Base-by-base conservation (phyloP, 2,113 vertebrate species). In the Pygoscelis adeliae region DNA sequence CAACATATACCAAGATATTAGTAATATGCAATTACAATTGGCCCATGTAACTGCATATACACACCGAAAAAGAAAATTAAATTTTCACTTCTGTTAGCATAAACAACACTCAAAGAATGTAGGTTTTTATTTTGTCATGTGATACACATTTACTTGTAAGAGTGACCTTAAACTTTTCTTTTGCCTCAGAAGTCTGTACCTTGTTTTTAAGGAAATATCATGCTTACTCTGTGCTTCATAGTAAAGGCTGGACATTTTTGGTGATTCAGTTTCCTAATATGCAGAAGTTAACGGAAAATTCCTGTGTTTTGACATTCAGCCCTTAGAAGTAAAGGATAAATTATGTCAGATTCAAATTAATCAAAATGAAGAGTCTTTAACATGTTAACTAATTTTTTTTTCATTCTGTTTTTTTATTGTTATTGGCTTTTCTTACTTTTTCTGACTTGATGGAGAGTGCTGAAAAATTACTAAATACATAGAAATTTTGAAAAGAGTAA, bases 221-320 rank as follows among this genome's bases (percentile, higher is more conserved):
- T 36, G 14, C 19, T 76, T 36, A 30, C 30, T 58, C 36, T 62
- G 10, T 82, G 23, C 21, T 36, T 71, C 32, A 34, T 67, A 49
- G 7, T 46, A 79, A 90, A 47, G 22, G 62, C 12, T 30, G 34
- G 23, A 49, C 65, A 38, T 25, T 56, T 83, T 66, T 62, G 12
- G 4, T 1, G 0, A 42, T n/a, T 73, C 4, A 9, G 3, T 65
- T 77, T 70, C 23, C 6, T 34, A n/a, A 66, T 27, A 59, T 5
- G 4, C 17, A 85, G 8, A 7, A 71, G 4, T 61, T 58, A 38
- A 7, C 5, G 73, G 27, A 87, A 85, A 82, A 82, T 23, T 66
- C 5, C 18, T 2, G 1, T 52, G 26, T 38, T 84, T 91, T 81
- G 50, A 44, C 15, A 83, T 81, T 7, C 7, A 20, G 4, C 10